phyloP scores from a whole-genome alignment of 2,797 vertebrate species.

The Ambastaia sidthimunki region DNA sequence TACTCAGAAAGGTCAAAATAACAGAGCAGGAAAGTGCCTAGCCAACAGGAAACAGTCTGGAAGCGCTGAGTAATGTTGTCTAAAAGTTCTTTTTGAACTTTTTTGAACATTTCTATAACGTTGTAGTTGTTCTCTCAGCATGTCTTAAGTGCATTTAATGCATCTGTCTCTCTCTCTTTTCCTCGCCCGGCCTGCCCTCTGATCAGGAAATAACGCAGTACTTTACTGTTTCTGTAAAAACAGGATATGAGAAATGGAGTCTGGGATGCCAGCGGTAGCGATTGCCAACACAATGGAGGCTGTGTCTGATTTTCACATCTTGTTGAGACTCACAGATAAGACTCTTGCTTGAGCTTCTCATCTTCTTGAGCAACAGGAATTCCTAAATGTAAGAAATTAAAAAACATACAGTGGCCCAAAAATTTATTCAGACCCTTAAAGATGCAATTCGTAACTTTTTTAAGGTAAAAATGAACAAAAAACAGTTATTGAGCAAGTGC shows the following conservation, averaged over 20 bases:
- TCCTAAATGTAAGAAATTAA: conserved; percentile 6
- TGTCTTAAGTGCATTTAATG: conserved; percentile 1
- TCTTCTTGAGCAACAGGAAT: not conserved
- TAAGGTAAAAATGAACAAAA: too few relatives aligned
- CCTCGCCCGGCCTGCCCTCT: not conserved
- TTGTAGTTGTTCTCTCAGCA: conserved; percentile 44
- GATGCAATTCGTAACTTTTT: too few relatives aligned
- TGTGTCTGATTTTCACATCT: conserved; percentile 33
- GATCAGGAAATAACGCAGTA: conserved; percentile 20
- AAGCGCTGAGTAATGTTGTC: conserved; percentile 32
- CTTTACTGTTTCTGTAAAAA: conserved; percentile 51
- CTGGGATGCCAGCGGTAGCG: conserved; percentile 41
- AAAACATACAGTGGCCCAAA: not conserved
- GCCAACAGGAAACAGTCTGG: conserved; percentile 43
- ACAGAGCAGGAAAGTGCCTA: not conserved
- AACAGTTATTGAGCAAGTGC: too few relatives aligned
- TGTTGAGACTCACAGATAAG: conserved; percentile 37
- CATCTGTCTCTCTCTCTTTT: conserved; percentile 18
- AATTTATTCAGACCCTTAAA: not conserved
- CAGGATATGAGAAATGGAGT: conserved; percentile 56
- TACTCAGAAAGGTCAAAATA: not conserved
- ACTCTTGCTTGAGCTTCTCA: not conserved
- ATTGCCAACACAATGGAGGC: conserved; percentile 45
- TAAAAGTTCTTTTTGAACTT: too few relatives aligned
- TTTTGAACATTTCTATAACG: too few relatives aligned